phyloP scores from a whole-genome alignment of 2,797 vertebrate species.

The Sebastes iracundus region DNA sequence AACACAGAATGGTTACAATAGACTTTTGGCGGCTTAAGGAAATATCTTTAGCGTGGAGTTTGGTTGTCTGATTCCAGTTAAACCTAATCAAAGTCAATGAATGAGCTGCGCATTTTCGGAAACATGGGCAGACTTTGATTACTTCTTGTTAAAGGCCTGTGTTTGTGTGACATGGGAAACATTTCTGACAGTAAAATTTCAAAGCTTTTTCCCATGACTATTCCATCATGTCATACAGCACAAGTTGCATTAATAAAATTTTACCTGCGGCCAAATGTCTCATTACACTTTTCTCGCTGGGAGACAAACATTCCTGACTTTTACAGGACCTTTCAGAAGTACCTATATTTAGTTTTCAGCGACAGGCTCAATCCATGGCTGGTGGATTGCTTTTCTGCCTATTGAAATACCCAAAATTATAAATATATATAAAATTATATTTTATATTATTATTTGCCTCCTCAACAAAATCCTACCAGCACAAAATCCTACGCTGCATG shows the following conservation, averaged over 20 bases:
- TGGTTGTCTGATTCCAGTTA: slow-evolving; percentile 40
- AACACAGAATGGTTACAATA: slow-evolving; percentile 39
- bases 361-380: background rate
- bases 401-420: background rate
- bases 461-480: background rate
- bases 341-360: background rate
- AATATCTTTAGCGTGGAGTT: slow-evolving; percentile 26
- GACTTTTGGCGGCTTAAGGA: slow-evolving; percentile 21
- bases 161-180: background rate
- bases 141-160: slow-evolving; percentile 1
- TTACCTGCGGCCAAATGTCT: background rate
- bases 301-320: background rate
- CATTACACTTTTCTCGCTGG: background rate
- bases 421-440: background rate
- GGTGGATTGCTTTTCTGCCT: background rate
- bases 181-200: background rate
- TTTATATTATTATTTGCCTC: background rate
- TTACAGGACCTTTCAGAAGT: background rate
- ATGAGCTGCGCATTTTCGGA: background rate
- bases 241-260: background rate
- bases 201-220: background rate
- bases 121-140: slow-evolving; percentile 3
- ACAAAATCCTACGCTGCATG: background rate
- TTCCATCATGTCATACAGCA: background rate
- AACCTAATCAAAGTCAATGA: slow-evolving; percentile 26